Conservation (phyloP, 2,113 vertebrate genomes). For the Oreochromis niloticus region DNA sequence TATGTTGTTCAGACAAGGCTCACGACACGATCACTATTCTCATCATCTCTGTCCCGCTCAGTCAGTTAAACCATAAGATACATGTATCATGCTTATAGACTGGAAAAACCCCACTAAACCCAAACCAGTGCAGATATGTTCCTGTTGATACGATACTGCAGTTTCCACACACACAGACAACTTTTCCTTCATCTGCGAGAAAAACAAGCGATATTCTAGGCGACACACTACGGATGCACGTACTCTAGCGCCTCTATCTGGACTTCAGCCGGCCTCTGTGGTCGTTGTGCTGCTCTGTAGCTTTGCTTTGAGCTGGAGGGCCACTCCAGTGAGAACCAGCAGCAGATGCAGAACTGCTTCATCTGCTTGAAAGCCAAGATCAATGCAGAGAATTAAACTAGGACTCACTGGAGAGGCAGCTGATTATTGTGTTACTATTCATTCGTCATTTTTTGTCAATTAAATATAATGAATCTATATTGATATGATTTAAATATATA, state of each 20-base stretch:
- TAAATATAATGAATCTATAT: not conserved
- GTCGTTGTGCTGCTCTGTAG: not conserved
- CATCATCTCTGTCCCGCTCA: not conserved
- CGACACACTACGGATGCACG: rapidly evolving
- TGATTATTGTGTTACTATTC: not conserved
- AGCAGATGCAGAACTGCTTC: not conserved
- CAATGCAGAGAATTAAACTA: not conserved
- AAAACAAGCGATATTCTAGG: not conserved
- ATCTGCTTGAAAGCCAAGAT: not conserved
- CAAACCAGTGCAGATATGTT: not conserved
- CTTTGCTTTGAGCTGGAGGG: not conserved
- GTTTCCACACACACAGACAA: not conserved
- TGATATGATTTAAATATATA: not conserved
- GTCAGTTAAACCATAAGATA: not conserved
- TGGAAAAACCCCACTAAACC: not conserved
- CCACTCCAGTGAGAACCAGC: not conserved
- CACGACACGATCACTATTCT: not conserved
- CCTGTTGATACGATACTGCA: not conserved
- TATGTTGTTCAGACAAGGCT: not conserved
- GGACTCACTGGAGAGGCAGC: not conserved
- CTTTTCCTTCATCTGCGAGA: not conserved
- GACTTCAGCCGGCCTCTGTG: not conserved
- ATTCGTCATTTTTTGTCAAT: not conserved
- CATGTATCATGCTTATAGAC: not conserved
- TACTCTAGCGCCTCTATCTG: not conserved